Percentiles rank a stretch among this genome's conserved stretches.
Conservation (phyloP, 2,888 invertebrate genomes). For the Cheilosia variabilis region DNA sequence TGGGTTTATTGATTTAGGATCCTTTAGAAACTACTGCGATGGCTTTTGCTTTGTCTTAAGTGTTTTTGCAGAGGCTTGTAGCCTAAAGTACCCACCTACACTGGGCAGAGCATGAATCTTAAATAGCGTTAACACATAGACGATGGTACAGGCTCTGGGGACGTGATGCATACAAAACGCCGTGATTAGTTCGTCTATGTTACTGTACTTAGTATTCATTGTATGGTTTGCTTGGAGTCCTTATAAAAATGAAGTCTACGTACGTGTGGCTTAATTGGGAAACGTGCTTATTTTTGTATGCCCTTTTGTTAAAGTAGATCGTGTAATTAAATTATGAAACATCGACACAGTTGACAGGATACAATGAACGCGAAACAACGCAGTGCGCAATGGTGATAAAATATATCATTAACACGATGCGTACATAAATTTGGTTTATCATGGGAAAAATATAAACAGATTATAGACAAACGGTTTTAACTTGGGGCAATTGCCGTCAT, state of each 20-base stretch:
- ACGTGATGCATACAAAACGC: slow-evolving; percentile 42
- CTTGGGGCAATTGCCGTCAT: too few relatives aligned
- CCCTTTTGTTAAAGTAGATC: slow-evolving; percentile 3
- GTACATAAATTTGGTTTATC: too few relatives aligned
- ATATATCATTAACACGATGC: background rate
- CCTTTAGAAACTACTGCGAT: slow-evolving; percentile 50
- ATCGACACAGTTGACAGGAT: background rate
- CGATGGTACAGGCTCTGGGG: slow-evolving; percentile 2
- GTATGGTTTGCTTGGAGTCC: slow-evolving; percentile 35
- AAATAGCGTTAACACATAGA: slow-evolving; percentile 41
- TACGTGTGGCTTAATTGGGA: slow-evolving; percentile 49
- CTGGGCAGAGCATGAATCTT: slow-evolving; percentile 22
- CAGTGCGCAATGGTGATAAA: slow-evolving; percentile 1
- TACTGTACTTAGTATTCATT: slow-evolving; percentile 61
- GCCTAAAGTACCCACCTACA: slow-evolving; percentile 4
- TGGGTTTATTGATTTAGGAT: slow-evolving; percentile 35
- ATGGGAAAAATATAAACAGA: too few relatives aligned
- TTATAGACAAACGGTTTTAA: too few relatives aligned
- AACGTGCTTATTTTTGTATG: slow-evolving; percentile 37
- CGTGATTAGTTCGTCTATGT: slow-evolving; percentile 23
- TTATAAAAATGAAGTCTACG: slow-evolving; percentile 23
- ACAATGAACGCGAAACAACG: background rate
- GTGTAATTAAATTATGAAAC: slow-evolving; percentile 41
- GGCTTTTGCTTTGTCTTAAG: slow-evolving; percentile 28
- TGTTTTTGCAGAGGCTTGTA: slow-evolving; percentile 24